Percentiles rank a stretch among this genome's conserved stretches.
Conservation (phyloP, 2,113 vertebrate genomes). For the Melospiza georgiana region DNA sequence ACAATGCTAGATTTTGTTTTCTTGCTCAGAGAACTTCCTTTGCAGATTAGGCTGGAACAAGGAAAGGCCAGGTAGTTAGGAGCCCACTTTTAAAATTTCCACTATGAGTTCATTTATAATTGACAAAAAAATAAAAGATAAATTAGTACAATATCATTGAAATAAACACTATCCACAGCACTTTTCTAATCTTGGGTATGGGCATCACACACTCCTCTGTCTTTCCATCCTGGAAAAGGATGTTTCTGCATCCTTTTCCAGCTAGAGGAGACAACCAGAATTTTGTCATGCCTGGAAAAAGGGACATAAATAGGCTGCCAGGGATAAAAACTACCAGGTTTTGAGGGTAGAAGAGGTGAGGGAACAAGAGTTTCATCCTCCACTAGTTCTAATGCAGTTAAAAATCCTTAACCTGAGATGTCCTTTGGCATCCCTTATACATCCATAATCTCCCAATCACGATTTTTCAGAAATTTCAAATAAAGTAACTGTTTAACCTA, state of each 20-base stretch:
- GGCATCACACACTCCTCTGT: rapidly evolving
- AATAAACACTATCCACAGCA: background rate
- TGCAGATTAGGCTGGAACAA: background rate
- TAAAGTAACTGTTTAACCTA: background rate
- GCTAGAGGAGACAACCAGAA: background rate
- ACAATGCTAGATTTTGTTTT: background rate
- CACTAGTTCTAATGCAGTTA: background rate
- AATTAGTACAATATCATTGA: background rate
- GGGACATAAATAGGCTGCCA: background rate
- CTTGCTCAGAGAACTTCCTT: background rate
- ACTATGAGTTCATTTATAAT: background rate
- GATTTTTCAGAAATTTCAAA: background rate
- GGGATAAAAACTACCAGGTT: background rate
- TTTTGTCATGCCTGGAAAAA: background rate
- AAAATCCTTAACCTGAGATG: background rate
- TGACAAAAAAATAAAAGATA: background rate
- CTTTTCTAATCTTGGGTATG: background rate
- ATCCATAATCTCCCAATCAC: rapidly evolving
- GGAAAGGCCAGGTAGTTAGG: rapidly evolving
- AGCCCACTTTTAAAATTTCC: rapidly evolving
- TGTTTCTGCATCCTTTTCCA: background rate
- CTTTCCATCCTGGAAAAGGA: background rate
- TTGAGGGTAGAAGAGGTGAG: background rate
- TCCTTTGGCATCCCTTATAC: rapidly evolving
- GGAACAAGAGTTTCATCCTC: background rate